Evolutionary conservation across 2,797 vertebrate species (phyloP).

Genomic region (Perdix hodgsoniae): DNA sequence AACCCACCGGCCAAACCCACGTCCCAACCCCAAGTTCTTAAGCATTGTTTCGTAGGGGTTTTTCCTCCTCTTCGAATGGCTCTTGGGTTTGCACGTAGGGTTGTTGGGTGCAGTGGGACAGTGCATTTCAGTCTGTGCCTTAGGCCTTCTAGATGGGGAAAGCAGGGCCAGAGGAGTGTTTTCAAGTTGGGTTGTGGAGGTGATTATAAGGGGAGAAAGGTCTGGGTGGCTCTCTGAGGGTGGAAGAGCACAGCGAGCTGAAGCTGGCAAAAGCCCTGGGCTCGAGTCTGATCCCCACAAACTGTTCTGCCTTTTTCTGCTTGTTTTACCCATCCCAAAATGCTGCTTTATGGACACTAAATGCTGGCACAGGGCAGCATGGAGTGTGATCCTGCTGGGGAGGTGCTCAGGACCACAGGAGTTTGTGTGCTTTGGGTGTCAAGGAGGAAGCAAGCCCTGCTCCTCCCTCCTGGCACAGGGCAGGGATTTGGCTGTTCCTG

Average conservation of each 20-base stretch:
- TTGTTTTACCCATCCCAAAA: accelerated
- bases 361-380: background rate
- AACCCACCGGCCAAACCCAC: background rate
- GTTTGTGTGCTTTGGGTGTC: background rate
- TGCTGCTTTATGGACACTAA: background rate
- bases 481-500: background rate
- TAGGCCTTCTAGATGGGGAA: background rate
- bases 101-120: background rate
- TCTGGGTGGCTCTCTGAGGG: background rate
- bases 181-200: background rate
- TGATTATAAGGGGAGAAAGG: background rate
- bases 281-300: background rate
- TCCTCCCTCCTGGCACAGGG: accelerated
- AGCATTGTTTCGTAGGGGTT: background rate
- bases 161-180: background rate
- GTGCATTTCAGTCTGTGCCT: background rate
- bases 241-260: too few species aligned
- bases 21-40: accelerated
- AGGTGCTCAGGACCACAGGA: accelerated
- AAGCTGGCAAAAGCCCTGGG: too few species aligned
- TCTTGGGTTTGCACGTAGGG: background rate
- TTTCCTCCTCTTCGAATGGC: background rate
- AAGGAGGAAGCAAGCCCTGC: accelerated
- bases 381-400: background rate
- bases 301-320: background rate